Conservation (phyloP, 2,797 vertebrate species). For the Pantherophis vulpinus region DNA sequence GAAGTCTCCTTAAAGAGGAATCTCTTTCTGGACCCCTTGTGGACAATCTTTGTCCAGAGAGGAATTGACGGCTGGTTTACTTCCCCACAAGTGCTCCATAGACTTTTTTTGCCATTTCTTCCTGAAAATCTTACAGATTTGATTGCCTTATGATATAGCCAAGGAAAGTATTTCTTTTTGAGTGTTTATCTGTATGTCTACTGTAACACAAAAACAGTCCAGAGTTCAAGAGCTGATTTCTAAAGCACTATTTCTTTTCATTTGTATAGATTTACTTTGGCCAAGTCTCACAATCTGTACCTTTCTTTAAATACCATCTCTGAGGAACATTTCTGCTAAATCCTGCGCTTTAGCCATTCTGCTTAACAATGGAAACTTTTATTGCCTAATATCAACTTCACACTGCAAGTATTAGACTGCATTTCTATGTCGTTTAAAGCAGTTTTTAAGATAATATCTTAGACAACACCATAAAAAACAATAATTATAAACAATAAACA, state of each 20-base stretch:
- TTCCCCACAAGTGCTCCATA: background rate
- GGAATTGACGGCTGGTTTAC: background rate
- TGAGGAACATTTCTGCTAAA: background rate
- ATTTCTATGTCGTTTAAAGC: background rate
- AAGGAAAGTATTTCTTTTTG: background rate
- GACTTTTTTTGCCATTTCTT: background rate
- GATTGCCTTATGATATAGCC: background rate
- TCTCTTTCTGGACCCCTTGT: background rate
- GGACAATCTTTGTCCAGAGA: background rate
- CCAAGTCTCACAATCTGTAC: background rate
- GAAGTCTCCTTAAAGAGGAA: background rate
- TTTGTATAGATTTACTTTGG: background rate
- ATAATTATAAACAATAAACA: background rate
- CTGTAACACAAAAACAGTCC: background rate
- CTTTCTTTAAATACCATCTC: background rate
- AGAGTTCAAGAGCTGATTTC: background rate
- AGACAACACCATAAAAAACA: background rate
- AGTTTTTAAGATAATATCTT: background rate
- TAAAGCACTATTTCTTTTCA: background rate
- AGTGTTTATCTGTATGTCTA: background rate
- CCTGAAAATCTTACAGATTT: background rate
- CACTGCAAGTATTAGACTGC: background rate
- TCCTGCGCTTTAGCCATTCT: background rate
- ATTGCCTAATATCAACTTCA: background rate
- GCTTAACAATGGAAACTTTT: background rate